These are phyloP conservation scores for Pogonomyrmex barbatus DNA, from an alignment of 1,140 invertebrate genomes.

Conservation along the genomic window DNA sequence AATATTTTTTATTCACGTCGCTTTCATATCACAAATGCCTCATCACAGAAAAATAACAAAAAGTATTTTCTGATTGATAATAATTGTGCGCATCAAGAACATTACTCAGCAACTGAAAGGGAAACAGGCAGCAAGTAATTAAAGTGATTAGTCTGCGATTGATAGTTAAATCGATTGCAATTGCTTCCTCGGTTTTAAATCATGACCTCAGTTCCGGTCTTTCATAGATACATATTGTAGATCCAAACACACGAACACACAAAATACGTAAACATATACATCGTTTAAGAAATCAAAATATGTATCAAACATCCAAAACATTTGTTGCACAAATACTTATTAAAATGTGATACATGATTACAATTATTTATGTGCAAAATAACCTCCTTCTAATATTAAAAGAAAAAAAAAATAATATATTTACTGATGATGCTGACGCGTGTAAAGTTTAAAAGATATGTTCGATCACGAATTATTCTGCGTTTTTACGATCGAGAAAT, in stretches of 20 bases:
- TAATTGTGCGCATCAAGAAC: not conserved
- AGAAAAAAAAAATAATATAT: not conserved
- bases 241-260: not conserved
- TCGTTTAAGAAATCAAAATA: conserved; percentile 22
- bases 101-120: not conserved
- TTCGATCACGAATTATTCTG: not conserved
- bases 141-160: conserved; percentile 20
- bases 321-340: conserved; percentile 2
- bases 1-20: not conserved
- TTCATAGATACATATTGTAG: not conserved
- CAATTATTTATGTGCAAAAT: not conserved
- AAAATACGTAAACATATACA: not conserved
- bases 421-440: not conserved
- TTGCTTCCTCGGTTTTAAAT: conserved; percentile 23
- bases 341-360: not conserved
- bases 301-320: not conserved
- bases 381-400: not conserved
- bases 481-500: not conserved
- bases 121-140: conserved; percentile 28
- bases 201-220: conserved; percentile 12
- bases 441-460: not conserved
- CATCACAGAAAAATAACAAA: conserved; percentile 4
- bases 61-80: not conserved
- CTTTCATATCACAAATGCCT: not conserved
- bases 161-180: conserved; percentile 29